These are phyloP conservation scores for Tipula lateralis DNA, from an alignment of 2,888 invertebrate species.

Conservation along the genomic window DNA sequence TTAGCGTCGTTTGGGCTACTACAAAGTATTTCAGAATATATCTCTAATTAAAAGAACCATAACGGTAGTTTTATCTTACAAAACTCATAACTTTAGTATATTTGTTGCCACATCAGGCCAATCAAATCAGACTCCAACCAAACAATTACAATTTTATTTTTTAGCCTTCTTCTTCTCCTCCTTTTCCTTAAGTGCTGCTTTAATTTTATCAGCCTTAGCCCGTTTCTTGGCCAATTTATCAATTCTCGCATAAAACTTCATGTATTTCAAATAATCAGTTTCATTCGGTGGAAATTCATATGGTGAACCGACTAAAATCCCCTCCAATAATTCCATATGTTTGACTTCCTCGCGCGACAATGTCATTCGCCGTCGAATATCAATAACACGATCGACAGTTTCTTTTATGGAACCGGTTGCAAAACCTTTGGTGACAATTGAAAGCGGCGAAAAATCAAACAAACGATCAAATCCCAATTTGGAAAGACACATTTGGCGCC, in stretches of 20 bases:
- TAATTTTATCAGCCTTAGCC: neutral
- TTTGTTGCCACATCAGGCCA: neutral
- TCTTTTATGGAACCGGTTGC: conserved; percentile 45
- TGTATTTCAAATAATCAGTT: neutral
- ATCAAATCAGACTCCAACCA: neutral
- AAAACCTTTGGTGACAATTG: conserved; percentile 43
- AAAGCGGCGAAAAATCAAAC: conserved; percentile 40
- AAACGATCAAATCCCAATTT: conserved; percentile 36
- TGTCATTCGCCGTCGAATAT: conserved; percentile 40
- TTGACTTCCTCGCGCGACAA: neutral
- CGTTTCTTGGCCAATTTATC: neutral
- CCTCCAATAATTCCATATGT: neutral
- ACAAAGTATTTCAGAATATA: no score
- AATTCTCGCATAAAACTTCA: neutral
- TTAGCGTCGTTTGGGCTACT: no score
- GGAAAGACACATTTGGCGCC: conserved; percentile 41
- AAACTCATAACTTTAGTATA: no score
- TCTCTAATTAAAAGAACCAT: no score
- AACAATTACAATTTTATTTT: neutral
- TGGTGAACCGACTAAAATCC: neutral
- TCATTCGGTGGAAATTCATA: neutral
- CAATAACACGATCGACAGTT: conserved; percentile 40
- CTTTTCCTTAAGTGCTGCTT: neutral
- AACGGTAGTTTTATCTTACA: no score
- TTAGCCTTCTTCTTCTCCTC: neutral